phyloP scores from a whole-genome alignment of 2,888 invertebrate genomes.

The Apeira syringaria region DNA sequence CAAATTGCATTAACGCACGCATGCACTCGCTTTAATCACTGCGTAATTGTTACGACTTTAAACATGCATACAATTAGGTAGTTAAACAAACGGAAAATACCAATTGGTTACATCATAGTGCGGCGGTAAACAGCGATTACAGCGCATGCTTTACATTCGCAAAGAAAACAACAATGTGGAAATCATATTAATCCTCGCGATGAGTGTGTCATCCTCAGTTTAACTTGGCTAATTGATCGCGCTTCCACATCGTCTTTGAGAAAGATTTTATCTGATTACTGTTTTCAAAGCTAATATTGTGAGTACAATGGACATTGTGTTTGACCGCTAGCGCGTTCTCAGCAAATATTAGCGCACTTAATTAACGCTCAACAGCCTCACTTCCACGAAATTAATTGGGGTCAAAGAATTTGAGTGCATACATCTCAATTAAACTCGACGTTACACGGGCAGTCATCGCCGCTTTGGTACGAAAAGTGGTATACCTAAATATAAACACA shows the following conservation, averaged over 20 bases:
- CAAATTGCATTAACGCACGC: conserved; percentile 54
- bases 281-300: conserved; percentile 33
- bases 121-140: conserved; percentile 19
- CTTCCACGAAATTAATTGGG: conserved; percentile 80
- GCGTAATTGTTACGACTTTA: conserved; percentile 32
- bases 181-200: conserved; percentile 14
- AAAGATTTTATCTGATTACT: conserved; percentile 24
- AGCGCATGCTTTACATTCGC: conserved; percentile 12
- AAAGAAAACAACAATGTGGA: conserved; percentile 17
- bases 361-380: conserved; percentile 70
- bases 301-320: conserved; percentile 45
- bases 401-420: conserved; percentile 79
- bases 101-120: conserved; percentile 26
- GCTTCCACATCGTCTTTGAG: conserved; percentile 12
- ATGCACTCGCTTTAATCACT: conserved; percentile 31
- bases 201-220: conserved; percentile 10
- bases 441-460: conserved; percentile 50
- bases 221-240: conserved; percentile 19
- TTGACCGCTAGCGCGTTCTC: conserved; percentile 52
- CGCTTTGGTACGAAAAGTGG: conserved; percentile 36
- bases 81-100: conserved; percentile 30
- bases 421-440: conserved; percentile 73
- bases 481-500: conserved; percentile 24
- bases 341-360: conserved; percentile 73
- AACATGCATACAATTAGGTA: conserved; percentile 26